Evolutionary conservation across 2,113 vertebrate species (phyloP), one percentile per base, ranked within the genome.

Genomic region (Plotosus lineatus): DNA sequence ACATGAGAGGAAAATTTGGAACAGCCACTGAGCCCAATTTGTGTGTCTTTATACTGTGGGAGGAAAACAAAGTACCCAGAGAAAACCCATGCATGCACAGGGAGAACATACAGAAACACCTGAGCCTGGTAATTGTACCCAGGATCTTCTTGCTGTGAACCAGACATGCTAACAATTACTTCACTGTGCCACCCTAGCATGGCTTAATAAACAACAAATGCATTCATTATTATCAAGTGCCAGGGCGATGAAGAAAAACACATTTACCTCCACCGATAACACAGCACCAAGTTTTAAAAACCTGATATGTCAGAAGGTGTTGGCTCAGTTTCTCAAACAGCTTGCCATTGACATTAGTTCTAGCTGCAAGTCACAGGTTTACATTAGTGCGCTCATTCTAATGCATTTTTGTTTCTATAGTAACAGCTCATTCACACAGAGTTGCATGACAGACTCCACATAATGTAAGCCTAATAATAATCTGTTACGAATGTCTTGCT

Each of bases 391-490:
- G 0, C 23, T 68, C 1, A 2, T 68, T 38, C 10, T n/a, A 42
- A 40, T 68, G 15, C 21, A 66, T 40, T n/a, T 6, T 42, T 66
- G 63, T 42, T 66, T 66, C 63, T 66, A 66, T 66, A 66, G 21
- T 66, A 66, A 66, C 63, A n/a, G 9, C 17, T 42, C 19, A 23
- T n/a, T 66, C 63, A 40, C 21, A n/a, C 42, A 4, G 21, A 40
- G 9, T 63, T 21, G 6, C 21, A 38, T 23, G 61, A 36, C 8
- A 33, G 61, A 21, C 61, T 17, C 8, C 61, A 38, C 33, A 38
- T 21, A 38, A 63, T 38, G 3, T 21, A 21, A 38, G 61, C 33
- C 19, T 38, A 63, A 63, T 3, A 38, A 63, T 36, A 36, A 38
- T 36, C 33, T 63, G 33, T 38, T 21, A 36, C 17, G 42, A 42